Conservation (phyloP, 1,140 invertebrate species). For the Calliopsis andreniformis region DNA sequence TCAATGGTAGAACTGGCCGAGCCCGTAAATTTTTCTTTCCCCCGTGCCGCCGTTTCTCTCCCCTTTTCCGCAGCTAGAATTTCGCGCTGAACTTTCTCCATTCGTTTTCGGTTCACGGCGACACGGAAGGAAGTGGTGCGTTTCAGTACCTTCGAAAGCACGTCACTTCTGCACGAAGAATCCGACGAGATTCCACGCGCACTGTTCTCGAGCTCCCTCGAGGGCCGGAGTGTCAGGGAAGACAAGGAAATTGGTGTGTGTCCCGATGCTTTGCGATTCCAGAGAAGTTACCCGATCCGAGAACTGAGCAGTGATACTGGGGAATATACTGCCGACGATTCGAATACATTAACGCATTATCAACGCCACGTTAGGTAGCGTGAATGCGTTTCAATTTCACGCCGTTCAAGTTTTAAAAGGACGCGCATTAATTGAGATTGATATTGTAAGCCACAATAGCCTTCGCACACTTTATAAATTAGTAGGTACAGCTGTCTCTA, state of each 20-base stretch:
- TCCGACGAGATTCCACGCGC: slow-evolving; percentile 9
- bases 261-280: not conserved
- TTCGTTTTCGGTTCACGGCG: slow-evolving; percentile 54
- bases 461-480: too few relatives aligned
- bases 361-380: not conserved
- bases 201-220: not conserved
- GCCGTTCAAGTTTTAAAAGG: too few relatives aligned
- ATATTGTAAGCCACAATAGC: too few relatives aligned
- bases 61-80: slow-evolving; percentile 19
- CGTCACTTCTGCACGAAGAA: slow-evolving; percentile 57
- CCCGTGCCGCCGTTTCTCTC: not conserved
- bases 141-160: slow-evolving; percentile 63
- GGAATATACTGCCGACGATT: too few relatives aligned
- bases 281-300: not conserved
- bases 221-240: too few relatives aligned
- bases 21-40: slow-evolving; percentile 45
- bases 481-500: too few relatives aligned
- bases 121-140: slow-evolving; percentile 52
- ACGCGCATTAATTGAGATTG: too few relatives aligned
- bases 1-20: slow-evolving; percentile 32
- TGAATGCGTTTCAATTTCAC: too few relatives aligned
- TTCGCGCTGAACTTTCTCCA: slow-evolving; percentile 57
- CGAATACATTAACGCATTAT: not conserved
- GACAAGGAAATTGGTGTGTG: not conserved
- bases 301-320: not conserved